Conservation (phyloP, 2,113 vertebrate species). For the Osmerus eperlanus region DNA sequence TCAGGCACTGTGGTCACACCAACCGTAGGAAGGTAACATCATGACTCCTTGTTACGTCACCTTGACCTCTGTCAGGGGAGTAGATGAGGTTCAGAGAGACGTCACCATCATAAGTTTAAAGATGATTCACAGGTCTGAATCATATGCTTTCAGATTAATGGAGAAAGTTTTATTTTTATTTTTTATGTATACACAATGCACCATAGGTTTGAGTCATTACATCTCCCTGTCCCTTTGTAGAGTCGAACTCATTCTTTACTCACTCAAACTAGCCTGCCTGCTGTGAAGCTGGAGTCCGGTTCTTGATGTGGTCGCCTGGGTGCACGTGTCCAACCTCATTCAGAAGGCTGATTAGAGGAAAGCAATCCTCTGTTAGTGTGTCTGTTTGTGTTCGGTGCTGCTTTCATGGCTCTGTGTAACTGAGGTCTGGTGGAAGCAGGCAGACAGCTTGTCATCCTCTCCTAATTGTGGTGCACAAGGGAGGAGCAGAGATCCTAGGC, state of each 20-base stretch:
- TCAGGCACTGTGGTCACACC: too few species aligned
- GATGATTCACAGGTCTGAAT: conserved; percentile 22
- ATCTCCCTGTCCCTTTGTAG: background rate
- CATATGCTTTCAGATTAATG: conserved; percentile 14
- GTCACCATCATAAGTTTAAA: background rate
- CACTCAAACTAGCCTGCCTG: background rate
- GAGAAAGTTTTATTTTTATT: background rate
- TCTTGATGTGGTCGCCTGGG: conserved; percentile 22
- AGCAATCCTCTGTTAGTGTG: conserved; percentile 2
- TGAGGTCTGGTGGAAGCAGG: background rate
- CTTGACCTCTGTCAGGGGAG: background rate
- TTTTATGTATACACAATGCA: conserved; percentile 17
- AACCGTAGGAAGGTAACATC: too few species aligned
- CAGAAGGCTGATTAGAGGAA: conserved; percentile 23
- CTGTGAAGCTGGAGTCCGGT: conserved; percentile 17
- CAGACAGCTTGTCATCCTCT: conserved; percentile 11
- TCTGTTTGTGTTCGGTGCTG: background rate
- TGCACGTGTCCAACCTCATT: conserved; percentile 37
- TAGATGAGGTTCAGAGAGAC: background rate
- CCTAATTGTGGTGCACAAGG: conserved; percentile 45
- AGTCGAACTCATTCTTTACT: background rate
- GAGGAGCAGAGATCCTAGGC: conserved; percentile 16
- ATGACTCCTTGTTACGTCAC: too few species aligned
- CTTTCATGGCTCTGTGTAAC: too few species aligned
- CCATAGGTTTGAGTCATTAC: conserved; percentile 22